These are phyloP conservation scores for Graphium colonna DNA, from an alignment of 2,888 invertebrate genomes.

Conservation along the genomic window DNA sequence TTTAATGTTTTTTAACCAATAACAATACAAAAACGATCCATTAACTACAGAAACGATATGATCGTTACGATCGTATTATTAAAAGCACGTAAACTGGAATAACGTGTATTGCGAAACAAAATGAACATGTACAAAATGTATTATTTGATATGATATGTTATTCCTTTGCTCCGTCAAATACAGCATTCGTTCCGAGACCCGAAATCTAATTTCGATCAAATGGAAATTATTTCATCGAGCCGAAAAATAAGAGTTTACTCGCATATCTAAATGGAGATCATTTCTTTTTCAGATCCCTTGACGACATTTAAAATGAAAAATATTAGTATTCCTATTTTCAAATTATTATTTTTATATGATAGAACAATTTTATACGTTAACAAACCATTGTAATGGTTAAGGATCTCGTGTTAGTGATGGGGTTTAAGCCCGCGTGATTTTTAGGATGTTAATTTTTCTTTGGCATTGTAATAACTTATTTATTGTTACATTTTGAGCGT, in stretches of 20 bases:
- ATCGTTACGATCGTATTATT: background rate
- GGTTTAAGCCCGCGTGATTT: no score
- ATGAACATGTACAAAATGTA: constrained; percentile 12
- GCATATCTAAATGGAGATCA: constrained; percentile 14
- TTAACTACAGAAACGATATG: background rate
- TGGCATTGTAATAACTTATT: no score
- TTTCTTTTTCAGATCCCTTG: constrained; percentile 10
- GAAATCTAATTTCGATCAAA: constrained; percentile 24
- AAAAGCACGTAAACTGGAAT: background rate
- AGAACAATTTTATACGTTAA: no score
- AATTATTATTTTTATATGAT: no score
- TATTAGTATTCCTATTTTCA: no score
- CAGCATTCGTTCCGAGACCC: constrained; percentile 11
- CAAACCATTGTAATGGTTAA: no score
- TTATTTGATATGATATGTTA: constrained; percentile 15
- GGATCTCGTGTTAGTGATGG: no score
- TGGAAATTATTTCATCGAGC: constrained; percentile 27
- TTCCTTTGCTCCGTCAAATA: constrained; percentile 12
- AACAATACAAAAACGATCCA: no score
- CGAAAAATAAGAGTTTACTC: constrained; percentile 28
- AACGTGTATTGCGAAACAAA: background rate
- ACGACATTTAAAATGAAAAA: background rate
- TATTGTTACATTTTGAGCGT: no score
- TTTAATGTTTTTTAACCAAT: no score
- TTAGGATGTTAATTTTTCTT: no score